phyloP scores from a whole-genome alignment of 2,113 vertebrate genomes.

The Vimba vimba region DNA sequence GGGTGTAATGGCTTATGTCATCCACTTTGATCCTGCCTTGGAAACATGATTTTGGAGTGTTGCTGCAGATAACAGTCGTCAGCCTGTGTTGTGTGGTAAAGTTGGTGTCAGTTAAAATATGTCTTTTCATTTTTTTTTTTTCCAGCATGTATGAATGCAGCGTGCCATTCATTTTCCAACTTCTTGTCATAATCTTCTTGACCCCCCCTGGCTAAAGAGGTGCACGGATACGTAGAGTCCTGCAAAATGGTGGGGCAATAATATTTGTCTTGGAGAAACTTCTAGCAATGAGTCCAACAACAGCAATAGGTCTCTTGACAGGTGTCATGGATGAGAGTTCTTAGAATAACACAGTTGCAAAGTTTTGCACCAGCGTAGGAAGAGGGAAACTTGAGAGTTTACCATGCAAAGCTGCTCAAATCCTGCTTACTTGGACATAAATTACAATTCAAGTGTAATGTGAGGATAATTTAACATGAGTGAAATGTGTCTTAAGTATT shows the following conservation, averaged over 20 bases:
- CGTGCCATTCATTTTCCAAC: slow-evolving; percentile 64
- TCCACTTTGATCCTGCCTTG: slow-evolving; percentile 71
- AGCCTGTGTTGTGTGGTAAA: slow-evolving; percentile 43
- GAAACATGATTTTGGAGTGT: slow-evolving; percentile 55
- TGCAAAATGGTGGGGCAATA: slow-evolving; percentile 64
- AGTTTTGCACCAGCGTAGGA: slow-evolving; percentile 31
- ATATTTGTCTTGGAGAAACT: slow-evolving; percentile 73
- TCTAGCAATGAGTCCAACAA: slow-evolving; percentile 66
- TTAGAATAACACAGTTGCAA: slow-evolving; percentile 46
- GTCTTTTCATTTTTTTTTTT: background rate
- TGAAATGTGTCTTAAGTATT: slow-evolving; percentile 29
- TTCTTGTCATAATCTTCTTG: slow-evolving; percentile 64
- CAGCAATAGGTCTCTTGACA: slow-evolving; percentile 68
- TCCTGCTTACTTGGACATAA: slow-evolving; percentile 47
- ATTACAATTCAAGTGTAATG: slow-evolving; percentile 29
- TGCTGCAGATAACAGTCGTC: slow-evolving; percentile 60
- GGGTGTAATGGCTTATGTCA: slow-evolving; percentile 70
- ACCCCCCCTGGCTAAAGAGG: slow-evolving; percentile 58
- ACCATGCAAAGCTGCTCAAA: slow-evolving; percentile 15
- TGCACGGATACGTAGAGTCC: slow-evolving; percentile 62
- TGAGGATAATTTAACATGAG: slow-evolving; percentile 41
- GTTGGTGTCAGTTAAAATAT: background rate
- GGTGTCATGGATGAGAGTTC: slow-evolving; percentile 67
- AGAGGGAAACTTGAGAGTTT: slow-evolving; percentile 38
- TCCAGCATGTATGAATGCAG: slow-evolving; percentile 21